These are phyloP conservation scores for Uropetala carovei DNA, from an alignment of 2,888 invertebrate genomes.

Conservation along the genomic window DNA sequence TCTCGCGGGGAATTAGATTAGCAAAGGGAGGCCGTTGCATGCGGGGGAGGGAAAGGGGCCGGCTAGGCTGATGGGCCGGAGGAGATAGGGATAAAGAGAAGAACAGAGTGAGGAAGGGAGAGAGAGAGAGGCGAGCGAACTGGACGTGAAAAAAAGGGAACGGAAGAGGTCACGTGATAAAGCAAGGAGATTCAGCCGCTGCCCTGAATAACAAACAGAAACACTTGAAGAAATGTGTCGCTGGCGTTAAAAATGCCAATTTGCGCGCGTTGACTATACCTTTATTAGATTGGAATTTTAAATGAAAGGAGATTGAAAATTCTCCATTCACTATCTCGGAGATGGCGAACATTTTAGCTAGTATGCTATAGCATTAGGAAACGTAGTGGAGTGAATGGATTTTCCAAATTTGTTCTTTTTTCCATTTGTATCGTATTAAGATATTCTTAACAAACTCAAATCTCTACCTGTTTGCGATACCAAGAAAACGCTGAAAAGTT, in stretches of 20 bases:
- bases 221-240: neutral
- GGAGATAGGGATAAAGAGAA: neutral
- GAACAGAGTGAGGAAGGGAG: neutral
- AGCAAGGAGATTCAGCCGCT: neutral
- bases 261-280: neutral
- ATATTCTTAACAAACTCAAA: too few species aligned
- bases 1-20: neutral
- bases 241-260: neutral
- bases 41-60: too few species aligned
- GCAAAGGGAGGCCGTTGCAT: neutral
- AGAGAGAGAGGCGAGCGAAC: neutral
- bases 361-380: neutral
- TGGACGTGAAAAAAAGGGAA: too few species aligned
- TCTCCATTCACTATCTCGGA: too few species aligned
- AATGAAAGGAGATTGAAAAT: neutral
- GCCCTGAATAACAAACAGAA: slow-evolving; percentile 19
- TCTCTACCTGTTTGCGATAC: too few species aligned
- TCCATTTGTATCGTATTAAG: too few species aligned
- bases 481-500: neutral
- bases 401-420: too few species aligned
- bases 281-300: slow-evolving; percentile 28
- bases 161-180: slow-evolving; percentile 16
- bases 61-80: neutral
- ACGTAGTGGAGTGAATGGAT: too few species aligned
- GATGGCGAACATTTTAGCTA: neutral